Evolutionary conservation across 1,140 invertebrate genomes (phyloP).

Genomic region (Bicyclus anynana): DNA sequence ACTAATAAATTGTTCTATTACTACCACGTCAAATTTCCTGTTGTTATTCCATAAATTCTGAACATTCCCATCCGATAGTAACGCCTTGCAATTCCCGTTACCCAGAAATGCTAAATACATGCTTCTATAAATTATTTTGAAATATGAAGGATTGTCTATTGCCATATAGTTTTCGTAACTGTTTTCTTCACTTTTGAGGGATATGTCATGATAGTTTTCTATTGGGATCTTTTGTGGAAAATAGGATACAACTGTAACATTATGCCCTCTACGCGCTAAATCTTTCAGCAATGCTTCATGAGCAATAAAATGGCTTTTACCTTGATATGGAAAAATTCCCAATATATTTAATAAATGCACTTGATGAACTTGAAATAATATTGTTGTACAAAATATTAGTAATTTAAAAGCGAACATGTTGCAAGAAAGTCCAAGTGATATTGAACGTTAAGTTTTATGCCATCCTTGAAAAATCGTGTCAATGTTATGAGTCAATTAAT

Average conservation of each 20-base stretch:
- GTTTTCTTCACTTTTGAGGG: no score
- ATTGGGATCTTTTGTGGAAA: conserved; percentile 77
- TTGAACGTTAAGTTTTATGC: no score
- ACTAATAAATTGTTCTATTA: conserved; percentile 83
- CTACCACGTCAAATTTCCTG: conserved; percentile 81
- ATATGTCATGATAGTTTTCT: conserved; percentile 80
- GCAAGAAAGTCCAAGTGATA: no score
- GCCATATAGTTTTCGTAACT: conserved; percentile 50
- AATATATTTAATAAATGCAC: conserved; percentile 71
- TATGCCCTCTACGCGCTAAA: conserved; percentile 82
- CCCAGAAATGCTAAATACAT: conserved; percentile 14
- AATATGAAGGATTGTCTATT: conserved; percentile 32
- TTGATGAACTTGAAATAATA: no score
- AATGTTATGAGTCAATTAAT: no score
- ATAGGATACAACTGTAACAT: conserved; percentile 84
- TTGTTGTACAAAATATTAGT: no score
- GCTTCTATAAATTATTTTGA: background rate
- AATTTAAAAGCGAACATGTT: no score
- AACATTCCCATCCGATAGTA: conserved; percentile 62
- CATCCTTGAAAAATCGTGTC: no score
- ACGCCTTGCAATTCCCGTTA: conserved; percentile 51
- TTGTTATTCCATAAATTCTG: conserved; percentile 55
- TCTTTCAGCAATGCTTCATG: conserved; percentile 81
- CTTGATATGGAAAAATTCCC: conserved; percentile 82
- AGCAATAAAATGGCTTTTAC: conserved; percentile 85